Percentiles rank a stretch among this genome's conserved stretches.
Evolutionary conservation across 1,140 invertebrate species (phyloP).

Genomic region (Triops cancriformis): DNA sequence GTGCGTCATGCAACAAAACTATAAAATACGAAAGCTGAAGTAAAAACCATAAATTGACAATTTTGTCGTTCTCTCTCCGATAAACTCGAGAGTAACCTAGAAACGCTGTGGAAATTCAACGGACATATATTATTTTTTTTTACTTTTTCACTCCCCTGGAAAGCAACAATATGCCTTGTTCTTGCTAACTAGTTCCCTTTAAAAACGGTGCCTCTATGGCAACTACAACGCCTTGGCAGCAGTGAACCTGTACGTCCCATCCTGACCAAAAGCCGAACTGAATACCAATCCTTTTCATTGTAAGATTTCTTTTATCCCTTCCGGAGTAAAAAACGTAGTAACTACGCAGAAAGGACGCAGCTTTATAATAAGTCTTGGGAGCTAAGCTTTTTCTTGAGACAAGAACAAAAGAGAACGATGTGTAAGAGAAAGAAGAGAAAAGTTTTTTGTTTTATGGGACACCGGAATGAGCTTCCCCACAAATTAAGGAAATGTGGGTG

Average conservation of each 20-base stretch:
- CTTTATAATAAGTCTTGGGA: not conserved
- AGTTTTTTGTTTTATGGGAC: not conserved
- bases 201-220: not conserved
- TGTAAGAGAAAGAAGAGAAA: no score
- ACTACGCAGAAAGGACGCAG: not conserved
- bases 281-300: not conserved
- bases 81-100: not conserved
- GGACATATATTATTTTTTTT: not conserved
- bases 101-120: not conserved
- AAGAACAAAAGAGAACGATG: no score
- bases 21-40: not conserved
- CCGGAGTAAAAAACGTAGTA: not conserved
- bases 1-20: not conserved
- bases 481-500: not conserved
- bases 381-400: no score
- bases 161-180: no score
- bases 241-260: not conserved
- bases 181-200: not conserved
- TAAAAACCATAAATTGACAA: not conserved
- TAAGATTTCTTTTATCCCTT: not conserved
- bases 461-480: not conserved
- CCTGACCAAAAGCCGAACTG: not conserved
- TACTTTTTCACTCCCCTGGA: no score
- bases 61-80: not conserved
- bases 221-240: not conserved